phyloP scores from a whole-genome alignment of 37 sponge, comb jelly and placozoan genomes.

The Trichoplax adhaerens region DNA sequence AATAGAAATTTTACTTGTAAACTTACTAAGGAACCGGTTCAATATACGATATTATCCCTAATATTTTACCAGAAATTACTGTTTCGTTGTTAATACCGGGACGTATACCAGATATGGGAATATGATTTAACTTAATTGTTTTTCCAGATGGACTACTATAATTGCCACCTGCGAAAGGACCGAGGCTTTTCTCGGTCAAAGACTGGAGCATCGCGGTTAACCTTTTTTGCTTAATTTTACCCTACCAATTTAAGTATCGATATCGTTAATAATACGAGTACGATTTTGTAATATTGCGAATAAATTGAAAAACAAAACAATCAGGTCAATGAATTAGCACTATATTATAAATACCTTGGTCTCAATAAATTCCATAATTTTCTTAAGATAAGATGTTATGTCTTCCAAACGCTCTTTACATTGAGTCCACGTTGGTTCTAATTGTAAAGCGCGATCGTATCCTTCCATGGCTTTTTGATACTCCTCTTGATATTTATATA shows the following conservation, averaged over 20 bases:
- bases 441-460: constrained; percentile 11
- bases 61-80: no score
- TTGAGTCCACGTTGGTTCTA: constrained; percentile 48
- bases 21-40: constrained; percentile 34
- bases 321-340: no score
- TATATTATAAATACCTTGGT: constrained; percentile 13
- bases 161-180: no score
- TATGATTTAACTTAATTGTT: no score
- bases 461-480: constrained; percentile 21
- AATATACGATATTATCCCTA: constrained; percentile 2
- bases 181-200: background rate
- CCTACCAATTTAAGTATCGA: constrained; percentile 13
- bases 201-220: background rate
- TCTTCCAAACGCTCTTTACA: constrained; percentile 12
- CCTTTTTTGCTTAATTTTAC: constrained; percentile 45
- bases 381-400: constrained; percentile 4
- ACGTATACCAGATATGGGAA: no score
- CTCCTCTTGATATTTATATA: constrained; percentile 41
- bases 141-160: no score
- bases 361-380: constrained; percentile 18
- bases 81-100: no score
- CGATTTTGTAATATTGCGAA: background rate
- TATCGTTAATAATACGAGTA: background rate
- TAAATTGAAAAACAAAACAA: no score
- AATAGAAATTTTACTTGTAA: background rate